Evolutionary conservation across 2,797 vertebrate genomes (phyloP).

Genomic region (Merluccius polli): DNA sequence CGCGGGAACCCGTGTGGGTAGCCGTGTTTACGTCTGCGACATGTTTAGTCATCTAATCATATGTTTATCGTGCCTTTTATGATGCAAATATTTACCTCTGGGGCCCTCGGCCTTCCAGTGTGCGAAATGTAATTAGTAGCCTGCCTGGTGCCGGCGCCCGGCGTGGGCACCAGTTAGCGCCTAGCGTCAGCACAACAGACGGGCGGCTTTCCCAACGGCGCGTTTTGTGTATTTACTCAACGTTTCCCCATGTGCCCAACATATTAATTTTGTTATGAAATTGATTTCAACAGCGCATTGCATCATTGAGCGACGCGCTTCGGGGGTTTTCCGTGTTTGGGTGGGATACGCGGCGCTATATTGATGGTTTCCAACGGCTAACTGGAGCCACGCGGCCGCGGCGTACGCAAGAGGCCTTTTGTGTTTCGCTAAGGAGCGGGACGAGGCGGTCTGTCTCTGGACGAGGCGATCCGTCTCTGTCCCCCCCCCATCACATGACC

Average conservation of each 20-base stretch:
- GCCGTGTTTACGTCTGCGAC: conserved; percentile 40
- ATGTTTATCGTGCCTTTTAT: neutral
- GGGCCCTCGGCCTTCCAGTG: neutral
- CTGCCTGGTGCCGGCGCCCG: neutral
- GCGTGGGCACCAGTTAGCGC: neutral
- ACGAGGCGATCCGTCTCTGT: neutral
- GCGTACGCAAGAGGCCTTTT: neutral
- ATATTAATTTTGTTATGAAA: neutral
- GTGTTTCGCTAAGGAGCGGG: neutral
- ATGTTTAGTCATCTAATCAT: conserved; percentile 5
- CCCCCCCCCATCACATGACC: neutral
- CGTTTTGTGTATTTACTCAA: neutral
- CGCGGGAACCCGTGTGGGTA: conserved; percentile 44
- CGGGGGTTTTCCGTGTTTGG: neutral
- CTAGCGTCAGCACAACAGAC: neutral
- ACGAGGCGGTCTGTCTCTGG: neutral
- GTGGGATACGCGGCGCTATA: neutral
- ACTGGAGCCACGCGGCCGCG: neutral
- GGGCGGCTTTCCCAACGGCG: neutral
- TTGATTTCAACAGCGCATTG: neutral
- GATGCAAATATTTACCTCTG: neutral
- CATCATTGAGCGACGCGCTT: neutral
- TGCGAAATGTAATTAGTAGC: neutral
- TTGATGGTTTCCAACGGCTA: neutral
- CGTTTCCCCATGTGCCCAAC: neutral